Evolutionary conservation across 2,113 vertebrate species (phyloP).

Genomic region (Piprites chloris): DNA sequence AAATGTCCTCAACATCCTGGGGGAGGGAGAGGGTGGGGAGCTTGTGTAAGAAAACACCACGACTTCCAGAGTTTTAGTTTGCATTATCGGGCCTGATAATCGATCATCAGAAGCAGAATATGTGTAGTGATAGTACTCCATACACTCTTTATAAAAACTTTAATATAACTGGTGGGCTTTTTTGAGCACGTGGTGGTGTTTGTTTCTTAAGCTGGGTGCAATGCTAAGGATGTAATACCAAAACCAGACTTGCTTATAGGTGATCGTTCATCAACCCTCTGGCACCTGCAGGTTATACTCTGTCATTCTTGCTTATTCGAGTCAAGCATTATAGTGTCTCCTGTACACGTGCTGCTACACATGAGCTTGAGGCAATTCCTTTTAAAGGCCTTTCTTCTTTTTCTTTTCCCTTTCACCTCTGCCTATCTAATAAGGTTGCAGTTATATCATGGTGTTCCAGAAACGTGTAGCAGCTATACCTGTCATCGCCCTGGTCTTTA

Average conservation of each 20-base stretch:
- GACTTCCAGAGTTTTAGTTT: background rate
- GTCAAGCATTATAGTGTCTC: background rate
- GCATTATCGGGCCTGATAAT: background rate
- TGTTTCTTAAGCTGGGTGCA: background rate
- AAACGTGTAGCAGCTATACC: background rate
- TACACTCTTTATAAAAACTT: background rate
- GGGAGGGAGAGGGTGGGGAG: rapidly evolving
- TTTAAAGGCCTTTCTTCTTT: background rate
- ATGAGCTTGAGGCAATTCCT: background rate
- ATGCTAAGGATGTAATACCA: background rate
- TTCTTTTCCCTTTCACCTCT: background rate
- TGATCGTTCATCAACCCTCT: background rate
- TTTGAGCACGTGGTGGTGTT: background rate
- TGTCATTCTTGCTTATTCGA: background rate
- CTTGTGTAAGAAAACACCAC: background rate
- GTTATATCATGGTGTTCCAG: background rate
- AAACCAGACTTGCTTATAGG: background rate
- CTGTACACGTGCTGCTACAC: background rate
- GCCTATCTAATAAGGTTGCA: background rate
- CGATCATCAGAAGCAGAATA: background rate
- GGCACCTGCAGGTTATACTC: background rate
- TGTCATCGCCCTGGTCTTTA: conserved; percentile 7
- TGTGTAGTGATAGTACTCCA: no score
- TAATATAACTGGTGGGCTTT: background rate
- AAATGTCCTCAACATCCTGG: background rate